A percentile compares a stretch with the other conserved stretches of the same genome.
Conservation (phyloP, 2,888 invertebrate species). For the Macrosoma leucophasiata region DNA sequence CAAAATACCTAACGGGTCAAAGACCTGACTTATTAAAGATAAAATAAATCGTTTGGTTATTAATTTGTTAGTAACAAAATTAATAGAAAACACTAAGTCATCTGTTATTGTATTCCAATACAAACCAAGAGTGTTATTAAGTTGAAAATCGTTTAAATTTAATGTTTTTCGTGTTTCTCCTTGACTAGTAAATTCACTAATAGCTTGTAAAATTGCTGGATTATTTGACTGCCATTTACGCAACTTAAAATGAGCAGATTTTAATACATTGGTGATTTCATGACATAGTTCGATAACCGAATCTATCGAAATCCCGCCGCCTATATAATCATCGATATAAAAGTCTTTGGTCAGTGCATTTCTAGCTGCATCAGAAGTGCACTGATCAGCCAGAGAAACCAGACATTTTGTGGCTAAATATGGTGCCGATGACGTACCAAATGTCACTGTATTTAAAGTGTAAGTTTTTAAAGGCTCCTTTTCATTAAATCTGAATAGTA, state of each 20-base stretch:
- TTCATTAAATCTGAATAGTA: no score
- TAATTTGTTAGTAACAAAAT: slow-evolving; percentile 15
- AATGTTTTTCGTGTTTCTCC: slow-evolving; percentile 8
- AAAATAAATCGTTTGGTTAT: slow-evolving; percentile 29
- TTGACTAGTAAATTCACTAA: slow-evolving; percentile 1
- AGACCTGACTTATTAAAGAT: slow-evolving; percentile 24
- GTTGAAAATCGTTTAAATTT: slow-evolving; percentile 3
- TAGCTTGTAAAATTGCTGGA: slow-evolving; percentile 14
- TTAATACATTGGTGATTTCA: slow-evolving; percentile 18
- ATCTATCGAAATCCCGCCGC: slow-evolving; percentile 17
- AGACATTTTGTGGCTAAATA: slow-evolving; percentile 27
- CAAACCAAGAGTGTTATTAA: slow-evolving; percentile 28
- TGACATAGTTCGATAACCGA: slow-evolving; percentile 14
- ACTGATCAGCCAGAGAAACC: slow-evolving; percentile 14
- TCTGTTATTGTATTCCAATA: slow-evolving; percentile 26
- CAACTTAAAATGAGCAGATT: slow-evolving; percentile 23
- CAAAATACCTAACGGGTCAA: slow-evolving; percentile 28
- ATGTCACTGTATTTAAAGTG: slow-evolving; percentile 25
- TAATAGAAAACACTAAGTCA: slow-evolving; percentile 22
- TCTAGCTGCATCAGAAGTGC: slow-evolving; percentile 11
- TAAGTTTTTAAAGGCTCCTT: slow-evolving; percentile 20
- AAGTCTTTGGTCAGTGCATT: slow-evolving; percentile 14
- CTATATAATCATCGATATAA: slow-evolving; percentile 24
- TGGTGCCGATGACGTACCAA: slow-evolving; percentile 27
- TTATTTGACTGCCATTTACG: slow-evolving; percentile 29